Percentiles rank a stretch among this genome's conserved stretches.
Evolutionary conservation across 2,113 vertebrate genomes (phyloP).

Genomic region (Tautogolabrus adspersus): DNA sequence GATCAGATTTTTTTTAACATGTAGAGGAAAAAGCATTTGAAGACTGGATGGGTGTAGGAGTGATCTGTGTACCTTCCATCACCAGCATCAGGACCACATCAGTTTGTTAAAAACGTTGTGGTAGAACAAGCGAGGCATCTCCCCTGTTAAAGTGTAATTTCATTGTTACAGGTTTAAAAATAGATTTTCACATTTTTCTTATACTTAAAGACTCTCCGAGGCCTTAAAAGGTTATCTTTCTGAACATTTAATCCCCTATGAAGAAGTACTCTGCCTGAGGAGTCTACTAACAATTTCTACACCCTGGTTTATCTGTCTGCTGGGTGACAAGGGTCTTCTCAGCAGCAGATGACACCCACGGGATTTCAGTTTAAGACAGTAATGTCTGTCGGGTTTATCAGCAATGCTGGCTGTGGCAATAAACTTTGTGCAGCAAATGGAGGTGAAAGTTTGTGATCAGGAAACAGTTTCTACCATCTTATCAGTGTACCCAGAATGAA

Average conservation of each 20-base stretch:
- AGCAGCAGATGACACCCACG: neutral
- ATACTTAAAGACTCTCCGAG: neutral
- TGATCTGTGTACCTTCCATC: no score
- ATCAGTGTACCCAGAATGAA: slow-evolving; percentile 4
- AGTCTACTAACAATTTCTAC: slow-evolving; percentile 1
- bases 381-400: slow-evolving; percentile 29
- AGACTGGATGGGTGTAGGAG: no score
- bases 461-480: slow-evolving; percentile 18
- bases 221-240: neutral
- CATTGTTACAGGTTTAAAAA: neutral
- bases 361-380: slow-evolving; percentile 16
- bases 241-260: neutral
- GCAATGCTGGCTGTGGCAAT: neutral
- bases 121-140: neutral
- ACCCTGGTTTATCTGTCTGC: slow-evolving; percentile 14
- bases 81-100: no score
- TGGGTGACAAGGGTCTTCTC: neutral
- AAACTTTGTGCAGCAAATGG: neutral
- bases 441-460: slow-evolving; percentile 25
- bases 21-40: no score
- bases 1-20: no score
- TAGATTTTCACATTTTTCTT: neutral
- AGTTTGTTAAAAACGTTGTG: no score
- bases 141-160: neutral
- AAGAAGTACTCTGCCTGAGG: neutral